Conservation (phyloP, 2,888 invertebrate genomes). For the Hipparchia semele region DNA sequence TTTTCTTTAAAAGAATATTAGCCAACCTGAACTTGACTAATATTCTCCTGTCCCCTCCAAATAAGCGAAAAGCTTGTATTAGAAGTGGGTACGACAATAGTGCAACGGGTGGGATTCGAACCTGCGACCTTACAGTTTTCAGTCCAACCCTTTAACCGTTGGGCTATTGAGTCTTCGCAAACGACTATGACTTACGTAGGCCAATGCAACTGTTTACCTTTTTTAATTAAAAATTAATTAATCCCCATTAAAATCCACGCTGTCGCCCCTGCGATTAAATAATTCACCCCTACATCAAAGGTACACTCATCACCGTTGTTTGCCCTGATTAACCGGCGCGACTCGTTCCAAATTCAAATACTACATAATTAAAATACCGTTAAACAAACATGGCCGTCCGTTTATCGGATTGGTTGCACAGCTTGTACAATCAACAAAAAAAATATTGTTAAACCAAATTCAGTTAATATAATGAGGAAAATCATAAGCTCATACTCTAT, state of each 20-base stretch:
- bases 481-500: too few relatives aligned
- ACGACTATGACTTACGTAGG: not conserved
- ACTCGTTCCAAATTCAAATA: slow-evolving; percentile 31
- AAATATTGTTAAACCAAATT: not conserved
- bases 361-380: slow-evolving; percentile 29
- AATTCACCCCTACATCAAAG: slow-evolving; percentile 11
- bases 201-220: not conserved
- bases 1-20: too few relatives aligned
- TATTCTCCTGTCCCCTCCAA: too few relatives aligned
- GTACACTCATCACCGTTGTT: slow-evolving; percentile 21
- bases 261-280: slow-evolving; percentile 10
- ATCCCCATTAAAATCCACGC: not conserved
- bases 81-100: too few relatives aligned
- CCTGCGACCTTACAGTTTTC: too few relatives aligned
- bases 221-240: slow-evolving; percentile 12
- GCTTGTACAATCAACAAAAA: slow-evolving; percentile 10
- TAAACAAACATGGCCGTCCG: slow-evolving; percentile 25
- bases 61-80: too few relatives aligned
- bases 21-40: too few relatives aligned
- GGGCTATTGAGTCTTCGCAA: too few relatives aligned
- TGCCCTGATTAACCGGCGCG: slow-evolving; percentile 20
- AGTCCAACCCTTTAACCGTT: too few relatives aligned
- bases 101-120: too few relatives aligned
- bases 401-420: slow-evolving; percentile 16
- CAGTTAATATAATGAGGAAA: too few relatives aligned